phyloP scores from a whole-genome alignment of 2,888 invertebrate species.

The Drosophila emarginata region DNA sequence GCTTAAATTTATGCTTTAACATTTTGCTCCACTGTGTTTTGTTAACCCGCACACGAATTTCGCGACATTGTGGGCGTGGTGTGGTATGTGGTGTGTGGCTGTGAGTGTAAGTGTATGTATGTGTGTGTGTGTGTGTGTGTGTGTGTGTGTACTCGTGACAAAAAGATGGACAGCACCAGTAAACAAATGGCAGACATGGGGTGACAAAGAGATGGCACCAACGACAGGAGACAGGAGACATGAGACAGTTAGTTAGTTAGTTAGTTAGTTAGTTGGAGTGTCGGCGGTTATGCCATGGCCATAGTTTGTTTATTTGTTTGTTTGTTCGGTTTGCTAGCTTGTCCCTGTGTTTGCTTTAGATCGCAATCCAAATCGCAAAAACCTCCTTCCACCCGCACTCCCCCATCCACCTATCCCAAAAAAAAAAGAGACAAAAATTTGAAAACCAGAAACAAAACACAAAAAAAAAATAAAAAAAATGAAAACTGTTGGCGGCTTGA shows the following conservation, averaged over 20 bases:
- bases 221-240: constrained; percentile 23
- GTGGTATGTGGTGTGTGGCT: constrained; percentile 28
- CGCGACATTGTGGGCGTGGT: constrained; percentile 66
- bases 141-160: constrained; percentile 59
- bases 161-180: constrained; percentile 69
- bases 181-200: constrained; percentile 69
- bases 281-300: constrained; percentile 59
- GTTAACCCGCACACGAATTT: constrained; percentile 56
- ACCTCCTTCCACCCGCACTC: not conserved
- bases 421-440: constrained; percentile 11
- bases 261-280: constrained; percentile 45
- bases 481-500: constrained; percentile 62
- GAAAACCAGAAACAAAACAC: not conserved
- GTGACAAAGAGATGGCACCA: constrained; percentile 29
- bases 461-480: constrained; percentile 2
- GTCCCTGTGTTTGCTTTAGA: constrained; percentile 23
- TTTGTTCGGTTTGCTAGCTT: constrained; percentile 49
- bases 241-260: constrained; percentile 46
- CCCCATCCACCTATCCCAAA: constrained; percentile 1
- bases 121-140: not conserved
- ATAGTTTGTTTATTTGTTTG: constrained; percentile 42
- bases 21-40: constrained; percentile 42
- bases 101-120: not conserved
- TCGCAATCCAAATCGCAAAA: constrained; percentile 22
- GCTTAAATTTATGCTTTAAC: not conserved